Evolutionary conservation across 2,888 invertebrate species (phyloP), one percentile per base, ranked within the genome.

Genomic region (Phengaris alcon): DNA sequence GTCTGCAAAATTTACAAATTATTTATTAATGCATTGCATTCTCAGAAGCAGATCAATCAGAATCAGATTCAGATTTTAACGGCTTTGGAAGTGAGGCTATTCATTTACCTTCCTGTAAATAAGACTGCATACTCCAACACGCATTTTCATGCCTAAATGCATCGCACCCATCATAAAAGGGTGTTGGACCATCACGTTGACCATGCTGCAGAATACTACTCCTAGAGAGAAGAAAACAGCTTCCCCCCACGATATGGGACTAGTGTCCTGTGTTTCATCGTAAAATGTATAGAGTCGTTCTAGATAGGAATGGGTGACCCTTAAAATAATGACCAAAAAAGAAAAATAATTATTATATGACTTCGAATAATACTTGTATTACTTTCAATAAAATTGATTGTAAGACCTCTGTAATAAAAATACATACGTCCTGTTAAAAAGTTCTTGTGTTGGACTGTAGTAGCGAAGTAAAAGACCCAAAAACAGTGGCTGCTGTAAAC

Each of bases 51-150:
- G 52, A 9, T 10, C 10, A 52, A 52, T 52, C 52, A 0, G 52
- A 52, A 52, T 10, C 52, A 9, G 6, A 64, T 3, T 64, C 10
- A 35, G 6, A 10, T 15, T 57, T 22, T 57, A 57, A 51, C 51
- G 15, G n/a, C 46, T 52, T 72, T 1, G 4, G 48, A 48, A 10
- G n/a, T 54, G 44, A 22, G 9, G 8, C 35, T 46, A n/a, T 57
- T 4, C 3, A 35, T 4, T 44, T 79, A 97, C 97, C 95, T 98
- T 98, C 90, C 97, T 95, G 83, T 97, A 98, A 81, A 98, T 95
- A 10, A 98, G 88, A 72, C 97, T 96, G 85, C 97, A 97, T 74
- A 96, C 94, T 0, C 97, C 97, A 0, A 97, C 95, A 78, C 98
- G 94, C 82, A 97, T 95, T 85, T 96, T 95, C 95, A 97, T 97